Evolutionary conservation across 2,113 vertebrate species (phyloP).

Genomic region (Myotis brandtii): DNA sequence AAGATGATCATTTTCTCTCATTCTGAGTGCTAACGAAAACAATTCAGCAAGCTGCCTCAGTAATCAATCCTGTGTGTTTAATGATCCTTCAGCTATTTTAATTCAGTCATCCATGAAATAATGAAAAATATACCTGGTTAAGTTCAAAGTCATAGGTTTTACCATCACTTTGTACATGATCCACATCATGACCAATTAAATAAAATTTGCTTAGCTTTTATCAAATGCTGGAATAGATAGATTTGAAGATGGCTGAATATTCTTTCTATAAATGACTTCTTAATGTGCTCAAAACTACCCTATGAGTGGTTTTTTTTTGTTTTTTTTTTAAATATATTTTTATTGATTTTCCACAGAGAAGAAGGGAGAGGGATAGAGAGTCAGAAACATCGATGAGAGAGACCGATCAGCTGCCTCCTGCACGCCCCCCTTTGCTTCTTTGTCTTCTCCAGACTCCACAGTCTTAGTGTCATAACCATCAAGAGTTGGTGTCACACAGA

Average conservation of each 20-base stretch:
- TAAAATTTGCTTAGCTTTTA: conserved; percentile 27
- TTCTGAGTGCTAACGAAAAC: conserved; percentile 64
- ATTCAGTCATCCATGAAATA: conserved; percentile 55
- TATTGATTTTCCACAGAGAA: too few species aligned
- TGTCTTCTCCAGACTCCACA: neutral
- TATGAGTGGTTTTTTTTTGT: neutral
- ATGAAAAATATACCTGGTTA: conserved; percentile 14
- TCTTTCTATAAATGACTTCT: neutral
- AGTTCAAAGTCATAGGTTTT: conserved; percentile 41
- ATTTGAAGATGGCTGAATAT: conserved; percentile 17
- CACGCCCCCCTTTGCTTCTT: too few species aligned
- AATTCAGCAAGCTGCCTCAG: conserved; percentile 21
- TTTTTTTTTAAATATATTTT: too few species aligned
- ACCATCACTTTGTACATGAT: neutral
- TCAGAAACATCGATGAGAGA: too few species aligned
- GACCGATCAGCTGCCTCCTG: too few species aligned
- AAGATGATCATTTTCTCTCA: conserved; percentile 42
- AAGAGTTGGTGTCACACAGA: neutral
- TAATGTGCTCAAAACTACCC: neutral
- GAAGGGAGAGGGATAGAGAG: too few species aligned
- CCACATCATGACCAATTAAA: conserved; percentile 38
- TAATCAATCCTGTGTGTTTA: conserved; percentile 47
- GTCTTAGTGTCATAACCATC: neutral
- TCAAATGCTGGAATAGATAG: neutral
- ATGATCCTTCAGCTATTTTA: conserved; percentile 57